A percentile compares a stretch with the other conserved stretches of the same genome.
Evolutionary conservation across 2,113 vertebrate genomes (phyloP).

Genomic region (Chamaea fasciata): DNA sequence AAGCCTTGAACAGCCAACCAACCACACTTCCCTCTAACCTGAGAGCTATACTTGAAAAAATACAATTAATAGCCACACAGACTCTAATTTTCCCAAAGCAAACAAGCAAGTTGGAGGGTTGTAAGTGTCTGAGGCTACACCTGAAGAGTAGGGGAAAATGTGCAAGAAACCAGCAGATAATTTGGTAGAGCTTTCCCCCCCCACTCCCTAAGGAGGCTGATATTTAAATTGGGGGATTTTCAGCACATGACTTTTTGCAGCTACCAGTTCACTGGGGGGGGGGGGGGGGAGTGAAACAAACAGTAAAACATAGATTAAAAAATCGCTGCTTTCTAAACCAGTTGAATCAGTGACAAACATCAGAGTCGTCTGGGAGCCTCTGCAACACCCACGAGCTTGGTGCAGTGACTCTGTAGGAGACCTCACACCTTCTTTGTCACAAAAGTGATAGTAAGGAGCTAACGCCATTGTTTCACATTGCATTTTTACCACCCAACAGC

Average conservation of each 20-base stretch:
- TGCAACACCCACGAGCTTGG: not conserved
- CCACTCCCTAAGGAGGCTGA: rapidly evolving
- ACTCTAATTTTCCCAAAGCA: not conserved
- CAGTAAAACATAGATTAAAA: not conserved
- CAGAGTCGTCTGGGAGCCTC: not conserved
- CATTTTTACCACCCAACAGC: not conserved
- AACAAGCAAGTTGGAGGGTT: not conserved
- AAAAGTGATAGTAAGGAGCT: not conserved
- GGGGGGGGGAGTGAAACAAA: rapidly evolving
- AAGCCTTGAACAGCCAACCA: not conserved
- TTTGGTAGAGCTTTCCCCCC: rapidly evolving
- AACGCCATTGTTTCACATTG: not conserved
- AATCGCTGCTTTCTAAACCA: not conserved
- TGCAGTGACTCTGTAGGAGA: not conserved
- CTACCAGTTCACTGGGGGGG: not conserved
- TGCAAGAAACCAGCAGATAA: not conserved
- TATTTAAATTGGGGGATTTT: not conserved
- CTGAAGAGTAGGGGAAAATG: not conserved
- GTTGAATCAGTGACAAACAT: not conserved
- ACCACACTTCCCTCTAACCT: not conserved
- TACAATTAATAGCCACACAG: not conserved
- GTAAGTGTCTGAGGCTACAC: not conserved
- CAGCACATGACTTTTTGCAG: not conserved
- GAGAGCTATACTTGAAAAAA: not conserved
- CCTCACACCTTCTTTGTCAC: not conserved